A percentile compares a stretch with the other conserved stretches of the same genome.
Conservation (phyloP, 2,113 vertebrate species). For the Muntiacus muntjak region DNA sequence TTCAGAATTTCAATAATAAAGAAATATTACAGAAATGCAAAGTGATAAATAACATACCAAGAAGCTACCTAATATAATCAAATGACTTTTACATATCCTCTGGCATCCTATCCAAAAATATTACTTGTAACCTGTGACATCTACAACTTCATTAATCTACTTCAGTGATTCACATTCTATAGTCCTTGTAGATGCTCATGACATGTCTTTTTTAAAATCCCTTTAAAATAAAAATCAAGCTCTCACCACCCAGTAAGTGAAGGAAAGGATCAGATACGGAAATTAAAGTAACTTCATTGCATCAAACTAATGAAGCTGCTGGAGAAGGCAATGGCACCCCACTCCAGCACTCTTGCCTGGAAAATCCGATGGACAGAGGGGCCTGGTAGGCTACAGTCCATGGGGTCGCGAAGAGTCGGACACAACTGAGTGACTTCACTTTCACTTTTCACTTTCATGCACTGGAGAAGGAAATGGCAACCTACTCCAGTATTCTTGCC, state of each 20-base stretch:
- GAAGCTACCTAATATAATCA: not conserved
- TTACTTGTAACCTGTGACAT: not conserved
- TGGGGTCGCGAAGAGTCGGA: not conserved
- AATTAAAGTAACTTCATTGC: conserved; percentile 27
- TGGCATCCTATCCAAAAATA: not conserved
- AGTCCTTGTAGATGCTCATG: not conserved
- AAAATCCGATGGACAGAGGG: not conserved
- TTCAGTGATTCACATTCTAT: conserved; percentile 21
- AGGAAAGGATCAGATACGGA: not conserved
- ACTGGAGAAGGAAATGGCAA: not conserved
- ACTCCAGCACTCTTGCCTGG: not conserved
- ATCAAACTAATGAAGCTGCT: not conserved
- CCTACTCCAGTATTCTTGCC: not conserved
- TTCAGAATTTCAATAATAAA: conserved; percentile 46
- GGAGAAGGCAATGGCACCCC: not conserved
- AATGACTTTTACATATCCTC: not conserved
- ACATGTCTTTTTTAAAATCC: not conserved
- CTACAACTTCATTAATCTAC: conserved; percentile 23
- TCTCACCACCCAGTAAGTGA: conserved; percentile 1
- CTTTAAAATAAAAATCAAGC: not conserved
- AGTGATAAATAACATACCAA: conserved; percentile 1
- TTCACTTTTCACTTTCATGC: not conserved
- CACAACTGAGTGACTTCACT: not conserved
- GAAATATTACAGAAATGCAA: conserved; percentile 37
- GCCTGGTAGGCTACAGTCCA: not conserved